phyloP scores from a whole-genome alignment of 2,113 vertebrate genomes.

The Galemys pyrenaicus region DNA sequence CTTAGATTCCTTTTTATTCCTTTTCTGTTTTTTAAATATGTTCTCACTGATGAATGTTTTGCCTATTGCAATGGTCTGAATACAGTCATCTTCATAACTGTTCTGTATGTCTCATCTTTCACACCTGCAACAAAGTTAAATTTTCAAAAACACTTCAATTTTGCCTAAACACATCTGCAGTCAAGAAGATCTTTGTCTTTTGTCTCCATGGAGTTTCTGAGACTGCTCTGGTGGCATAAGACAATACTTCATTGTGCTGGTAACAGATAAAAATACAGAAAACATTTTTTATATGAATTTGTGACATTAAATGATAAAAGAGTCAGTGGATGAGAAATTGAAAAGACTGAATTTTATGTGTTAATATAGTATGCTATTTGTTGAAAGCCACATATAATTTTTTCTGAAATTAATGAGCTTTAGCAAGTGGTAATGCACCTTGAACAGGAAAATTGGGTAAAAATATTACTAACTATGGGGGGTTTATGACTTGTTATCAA shows the following conservation, averaged over 20 bases:
- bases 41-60: background rate
- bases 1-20: background rate
- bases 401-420: conserved; percentile 35
- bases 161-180: background rate
- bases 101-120: background rate
- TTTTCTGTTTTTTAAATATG: background rate
- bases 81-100: background rate
- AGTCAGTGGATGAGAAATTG: background rate
- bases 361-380: background rate
- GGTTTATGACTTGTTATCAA: background rate
- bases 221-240: background rate
- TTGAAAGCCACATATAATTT: background rate
- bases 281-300: background rate
- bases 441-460: background rate
- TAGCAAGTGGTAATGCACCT: background rate
- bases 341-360: background rate
- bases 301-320: background rate
- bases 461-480: background rate
- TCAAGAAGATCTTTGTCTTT: background rate
- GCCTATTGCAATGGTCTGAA: background rate
- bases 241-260: background rate
- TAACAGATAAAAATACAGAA: background rate
- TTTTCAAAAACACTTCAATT: background rate
- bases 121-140: background rate
- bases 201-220: background rate